Evolutionary conservation across 2,797 vertebrate genomes (phyloP).

Genomic region (Emys orbicularis): DNA sequence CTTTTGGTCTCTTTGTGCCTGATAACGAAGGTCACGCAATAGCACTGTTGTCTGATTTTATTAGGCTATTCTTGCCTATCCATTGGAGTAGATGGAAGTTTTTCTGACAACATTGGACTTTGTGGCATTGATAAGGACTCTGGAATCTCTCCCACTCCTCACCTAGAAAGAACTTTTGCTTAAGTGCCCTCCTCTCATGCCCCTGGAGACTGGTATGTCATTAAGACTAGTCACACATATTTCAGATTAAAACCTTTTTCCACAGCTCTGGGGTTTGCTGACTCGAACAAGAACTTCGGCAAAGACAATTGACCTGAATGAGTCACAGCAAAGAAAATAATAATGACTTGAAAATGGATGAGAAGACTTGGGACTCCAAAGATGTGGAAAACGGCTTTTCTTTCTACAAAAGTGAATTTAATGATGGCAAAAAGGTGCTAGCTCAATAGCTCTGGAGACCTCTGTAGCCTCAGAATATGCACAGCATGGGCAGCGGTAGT

Average conservation of each 20-base stretch:
- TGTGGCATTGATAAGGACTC: conserved; percentile 34
- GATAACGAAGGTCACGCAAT: conserved; percentile 9
- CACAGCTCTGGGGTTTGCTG: conserved; percentile 62
- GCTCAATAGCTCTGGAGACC: background rate
- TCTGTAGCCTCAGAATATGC: background rate
- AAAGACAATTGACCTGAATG: conserved; percentile 55
- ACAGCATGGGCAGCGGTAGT: background rate
- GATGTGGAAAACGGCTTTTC: background rate
- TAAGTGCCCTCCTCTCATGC: conserved; percentile 33
- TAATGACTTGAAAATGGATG: background rate
- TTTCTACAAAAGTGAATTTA: background rate
- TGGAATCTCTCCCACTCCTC: conserved; percentile 31
- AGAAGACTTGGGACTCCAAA: conserved; percentile 5
- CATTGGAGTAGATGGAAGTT: conserved; percentile 28
- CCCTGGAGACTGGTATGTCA: conserved; percentile 44
- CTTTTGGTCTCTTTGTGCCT: background rate
- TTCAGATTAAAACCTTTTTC: conserved; percentile 65
- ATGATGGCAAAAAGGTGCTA: background rate
- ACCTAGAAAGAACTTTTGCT: conserved; percentile 32
- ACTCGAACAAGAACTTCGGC: conserved; percentile 58
- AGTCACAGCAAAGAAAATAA: conserved; percentile 2
- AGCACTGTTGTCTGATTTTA: conserved; percentile 37
- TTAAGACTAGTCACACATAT: conserved; percentile 46
- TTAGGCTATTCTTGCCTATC: conserved; percentile 43
- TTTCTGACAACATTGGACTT: conserved; percentile 43